Evolutionary conservation across 2,113 vertebrate species (phyloP), one percentile per base, ranked within the genome.

Genomic region (Lepus americanus): DNA sequence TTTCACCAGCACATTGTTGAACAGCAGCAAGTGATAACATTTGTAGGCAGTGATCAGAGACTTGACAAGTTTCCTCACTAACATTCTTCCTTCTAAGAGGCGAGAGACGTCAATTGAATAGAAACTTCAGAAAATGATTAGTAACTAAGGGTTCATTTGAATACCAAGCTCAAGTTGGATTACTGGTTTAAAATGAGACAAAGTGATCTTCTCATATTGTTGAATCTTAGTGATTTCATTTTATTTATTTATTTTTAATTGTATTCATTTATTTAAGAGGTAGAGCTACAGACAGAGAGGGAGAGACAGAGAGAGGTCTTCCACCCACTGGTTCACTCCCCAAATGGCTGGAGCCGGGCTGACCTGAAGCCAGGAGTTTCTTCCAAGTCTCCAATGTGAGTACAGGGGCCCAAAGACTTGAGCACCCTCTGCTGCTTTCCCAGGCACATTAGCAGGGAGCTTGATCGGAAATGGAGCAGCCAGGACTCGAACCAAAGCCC

Each of bases 1-100:
- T 98, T 98, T 98, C 98, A 97, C 97, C 85, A 98, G 97, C 97
- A 98, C 93, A 96, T 95, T 98, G 98, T 98, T 97, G 97, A 94
- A 97, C 97, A 98, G 96, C 79, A 98, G 97, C 98, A 98, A 98
- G 98, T 98, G 98, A 98, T 98, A 98, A 98, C 95, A 95, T 98
- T 98, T 98, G 98, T 98, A 97, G 98, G 98, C 98, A 98, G 97
- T 95, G 95, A 98, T 97, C 98, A 97, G 97, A 97, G 95, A 90
- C 94, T 95, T 98, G 98, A 98, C 97, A 98, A 98, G 96, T 98
- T 95, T 98, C 92, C 95, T 96, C 92, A 95, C 88, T 98, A 97
- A 96, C 94, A 1, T 97, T 98, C 97, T 98, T 97, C 94, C 90
- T 98, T 98, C 97, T 97, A 97, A 94, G 90, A 97, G 82, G 97